These are phyloP conservation scores for Lanistes nyassanus DNA, from an alignment of 1,140 invertebrate species.

Conservation along the genomic window DNA sequence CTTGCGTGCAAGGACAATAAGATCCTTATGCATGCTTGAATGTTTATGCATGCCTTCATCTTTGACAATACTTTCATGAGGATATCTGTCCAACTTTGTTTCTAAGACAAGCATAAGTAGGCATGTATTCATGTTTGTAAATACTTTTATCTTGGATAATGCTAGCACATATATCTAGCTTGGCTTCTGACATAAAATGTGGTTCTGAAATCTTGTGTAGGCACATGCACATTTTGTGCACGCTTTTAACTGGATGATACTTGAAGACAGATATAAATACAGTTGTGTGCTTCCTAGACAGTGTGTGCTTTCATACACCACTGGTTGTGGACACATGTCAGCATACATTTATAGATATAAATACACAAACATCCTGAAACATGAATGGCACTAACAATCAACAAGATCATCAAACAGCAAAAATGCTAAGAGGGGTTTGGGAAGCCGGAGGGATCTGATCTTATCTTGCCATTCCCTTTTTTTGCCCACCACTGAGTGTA, in stretches of 20 bases:
- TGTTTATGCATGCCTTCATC: neutral
- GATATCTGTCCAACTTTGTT: neutral
- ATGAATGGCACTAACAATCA: neutral
- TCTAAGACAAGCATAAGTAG: neutral
- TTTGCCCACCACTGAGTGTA: constrained; percentile 9
- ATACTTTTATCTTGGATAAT: neutral
- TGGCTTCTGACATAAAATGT: neutral
- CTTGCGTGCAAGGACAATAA: too few relatives aligned
- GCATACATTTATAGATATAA: neutral
- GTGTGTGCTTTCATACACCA: too few relatives aligned
- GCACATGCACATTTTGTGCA: neutral
- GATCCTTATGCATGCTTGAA: neutral
- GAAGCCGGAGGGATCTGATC: constrained; percentile 3
- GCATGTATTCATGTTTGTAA: neutral
- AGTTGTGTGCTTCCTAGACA: too few relatives aligned
- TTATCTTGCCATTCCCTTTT: neutral
- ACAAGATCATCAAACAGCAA: constrained; percentile 13
- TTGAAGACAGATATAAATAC: neutral
- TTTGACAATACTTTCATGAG: neutral
- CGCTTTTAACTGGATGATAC: neutral
- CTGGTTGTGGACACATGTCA: neutral
- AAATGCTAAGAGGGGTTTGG: constrained; percentile 15
- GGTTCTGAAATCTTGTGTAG: neutral
- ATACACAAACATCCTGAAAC: neutral
- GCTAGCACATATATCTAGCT: neutral